Percentiles rank a stretch among this genome's conserved stretches.
phyloP scores from a whole-genome alignment of 2,797 vertebrate genomes.

The Ceyx erithaca region DNA sequence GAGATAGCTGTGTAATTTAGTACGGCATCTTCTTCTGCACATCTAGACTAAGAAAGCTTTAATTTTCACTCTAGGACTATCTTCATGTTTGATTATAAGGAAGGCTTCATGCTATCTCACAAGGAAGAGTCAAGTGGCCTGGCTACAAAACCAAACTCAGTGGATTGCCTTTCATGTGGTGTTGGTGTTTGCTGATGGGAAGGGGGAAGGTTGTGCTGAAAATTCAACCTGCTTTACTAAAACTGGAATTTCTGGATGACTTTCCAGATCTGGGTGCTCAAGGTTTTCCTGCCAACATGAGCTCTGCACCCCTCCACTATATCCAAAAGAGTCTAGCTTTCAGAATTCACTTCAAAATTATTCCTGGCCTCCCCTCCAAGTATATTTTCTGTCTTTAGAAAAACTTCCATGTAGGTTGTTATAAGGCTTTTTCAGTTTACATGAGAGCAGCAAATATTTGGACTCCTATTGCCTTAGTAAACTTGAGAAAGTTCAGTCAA shows the following conservation, averaged over 20 bases:
- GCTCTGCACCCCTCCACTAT: not conserved
- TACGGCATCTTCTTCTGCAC: not conserved
- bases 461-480: not conserved
- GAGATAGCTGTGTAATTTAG: not conserved
- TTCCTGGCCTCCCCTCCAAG: not conserved
- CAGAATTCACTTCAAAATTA: not conserved
- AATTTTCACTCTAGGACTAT: not conserved
- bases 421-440: not conserved
- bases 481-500: not conserved
- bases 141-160: not conserved
- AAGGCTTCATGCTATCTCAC: not conserved
- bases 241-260: constrained; percentile 33
- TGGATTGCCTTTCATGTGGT: not conserved
- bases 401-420: not conserved
- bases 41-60: not conserved
- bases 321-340: not conserved
- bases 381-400: not conserved
- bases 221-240: not conserved
- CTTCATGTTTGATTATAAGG: not conserved
- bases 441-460: not conserved
- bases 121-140: not conserved
- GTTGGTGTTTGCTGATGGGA: not conserved
- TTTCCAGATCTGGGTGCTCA: not conserved
- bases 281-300: not conserved
- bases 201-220: not conserved